Evolutionary conservation across 2,888 invertebrate genomes (phyloP), one percentile per base, ranked within the genome.

Genomic region (Sinodicranocentrus sp.): DNA sequence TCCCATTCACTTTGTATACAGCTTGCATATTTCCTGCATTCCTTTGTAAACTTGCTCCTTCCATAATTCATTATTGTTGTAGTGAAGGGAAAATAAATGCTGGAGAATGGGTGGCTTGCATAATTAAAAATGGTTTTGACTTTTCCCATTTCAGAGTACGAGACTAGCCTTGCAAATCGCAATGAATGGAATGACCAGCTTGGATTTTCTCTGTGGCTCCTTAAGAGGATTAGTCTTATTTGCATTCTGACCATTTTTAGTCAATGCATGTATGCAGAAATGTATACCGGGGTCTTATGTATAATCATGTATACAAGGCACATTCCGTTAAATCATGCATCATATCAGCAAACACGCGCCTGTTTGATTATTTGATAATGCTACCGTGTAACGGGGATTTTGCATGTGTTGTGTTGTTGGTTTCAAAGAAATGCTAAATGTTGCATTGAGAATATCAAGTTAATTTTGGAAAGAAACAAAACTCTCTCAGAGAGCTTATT

Each of bases 171-270:
- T 10, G 33, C 3, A 33, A 33, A 33, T 6, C 15, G 15, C 15
- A 48, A 48, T 48, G 15, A n/a, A 5, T 26, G 19, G 23, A 19
- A 19, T 2, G 8, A 1, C n/a, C n/a, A 59, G 26, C 25, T 59
- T 25, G 25, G 10, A 59, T 13, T 59, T 59, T 59, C 59, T 57
- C 8, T 25, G 72, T 44, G 59, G 25, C 72, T 72, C 43, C 21
- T 43, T 59, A 72, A 72, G 72, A 59, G 72, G 72, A 72, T 72
- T 59, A 59, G 13, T 25, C 25, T n/a, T 33, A 33, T 63, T 63
- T 63, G 63, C 63, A 28, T 33, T 63, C 33, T 33, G n/a, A 33
- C 13, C 63, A 10, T 57, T 57, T 33, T 33, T 6, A 33, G 5
- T 10, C 5, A 10, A 33, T 3, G 10, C 3, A 33, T 33, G 5